Conservation (phyloP, 2,888 invertebrate species). For the Keiferia lycopersicella region DNA sequence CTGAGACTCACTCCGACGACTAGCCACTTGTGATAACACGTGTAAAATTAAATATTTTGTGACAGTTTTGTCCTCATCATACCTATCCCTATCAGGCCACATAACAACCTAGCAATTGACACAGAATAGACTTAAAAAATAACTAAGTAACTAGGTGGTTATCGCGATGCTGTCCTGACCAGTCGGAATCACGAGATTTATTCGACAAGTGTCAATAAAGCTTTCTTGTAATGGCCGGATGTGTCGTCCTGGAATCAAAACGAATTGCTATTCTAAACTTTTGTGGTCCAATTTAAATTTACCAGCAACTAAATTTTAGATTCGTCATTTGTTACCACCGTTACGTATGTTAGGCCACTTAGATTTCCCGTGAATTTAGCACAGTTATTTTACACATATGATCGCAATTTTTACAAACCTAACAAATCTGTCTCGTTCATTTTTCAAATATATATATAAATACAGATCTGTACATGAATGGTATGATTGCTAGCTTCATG, state of each 20-base stretch:
- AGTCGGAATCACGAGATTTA: constrained; percentile 61
- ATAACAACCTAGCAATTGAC: constrained; percentile 71
- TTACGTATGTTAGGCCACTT: constrained; percentile 15
- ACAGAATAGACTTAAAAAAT: constrained; percentile 59
- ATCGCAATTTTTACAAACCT: constrained; percentile 19
- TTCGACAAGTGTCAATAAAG: constrained; percentile 91
- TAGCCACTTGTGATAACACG: constrained; percentile 12
- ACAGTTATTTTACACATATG: constrained; percentile 17
- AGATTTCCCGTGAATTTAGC: not conserved
- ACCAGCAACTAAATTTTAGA: constrained; percentile 10
- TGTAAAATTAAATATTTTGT: not conserved
- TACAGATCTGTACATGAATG: constrained; percentile 25
- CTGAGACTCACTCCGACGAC: constrained; percentile 28
- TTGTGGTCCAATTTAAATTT: constrained; percentile 31
- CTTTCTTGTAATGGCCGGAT: constrained; percentile 95
- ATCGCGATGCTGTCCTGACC: constrained; percentile 50
- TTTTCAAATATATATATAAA: constrained; percentile 23
- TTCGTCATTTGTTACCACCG: constrained; percentile 15
- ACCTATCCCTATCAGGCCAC: constrained; percentile 39
- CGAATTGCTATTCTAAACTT: constrained; percentile 58
- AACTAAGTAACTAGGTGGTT: constrained; percentile 63
- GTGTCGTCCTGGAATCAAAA: constrained; percentile 92
- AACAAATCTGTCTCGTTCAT: not conserved
- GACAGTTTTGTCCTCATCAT: constrained; percentile 38
- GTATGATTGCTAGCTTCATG: not conserved